Evolutionary conservation across 2,797 vertebrate species (phyloP).

Genomic region (Rhyacichthys aspro): DNA sequence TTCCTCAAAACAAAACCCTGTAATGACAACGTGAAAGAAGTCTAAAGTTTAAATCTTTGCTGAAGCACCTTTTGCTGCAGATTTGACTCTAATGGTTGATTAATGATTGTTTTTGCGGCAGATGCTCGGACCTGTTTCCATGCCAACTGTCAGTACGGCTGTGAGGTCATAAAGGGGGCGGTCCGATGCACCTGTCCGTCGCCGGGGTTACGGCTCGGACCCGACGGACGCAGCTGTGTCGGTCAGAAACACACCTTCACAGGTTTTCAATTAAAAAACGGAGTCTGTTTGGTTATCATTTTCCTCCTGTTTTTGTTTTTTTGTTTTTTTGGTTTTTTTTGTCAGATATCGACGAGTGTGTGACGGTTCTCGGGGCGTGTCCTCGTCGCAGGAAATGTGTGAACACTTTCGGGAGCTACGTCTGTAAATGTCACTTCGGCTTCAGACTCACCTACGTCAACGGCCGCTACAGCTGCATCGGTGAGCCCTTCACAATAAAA

Average conservation of each 20-base stretch:
- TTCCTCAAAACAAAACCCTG: too few relatives aligned
- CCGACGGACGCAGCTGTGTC: slow-evolving; percentile 87
- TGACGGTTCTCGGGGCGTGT: slow-evolving; percentile 80
- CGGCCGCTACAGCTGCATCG: slow-evolving; percentile 87
- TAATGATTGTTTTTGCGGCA: slow-evolving; percentile 37
- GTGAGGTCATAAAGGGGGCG: slow-evolving; percentile 87
- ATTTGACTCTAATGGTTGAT: too few relatives aligned
- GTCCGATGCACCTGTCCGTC: slow-evolving; percentile 91
- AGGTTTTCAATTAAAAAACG: too few relatives aligned
- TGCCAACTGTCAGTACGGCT: slow-evolving; percentile 95
- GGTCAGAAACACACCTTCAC: slow-evolving; percentile 70
- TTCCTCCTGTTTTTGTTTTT: too few relatives aligned
- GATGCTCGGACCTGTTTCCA: slow-evolving; percentile 86
- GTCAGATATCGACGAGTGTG: slow-evolving; percentile 91
- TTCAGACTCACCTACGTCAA: slow-evolving; percentile 87
- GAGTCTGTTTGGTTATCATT: too few relatives aligned
- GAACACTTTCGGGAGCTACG: slow-evolving; percentile 93
- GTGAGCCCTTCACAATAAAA: slow-evolving; percentile 26
- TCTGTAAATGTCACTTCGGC: slow-evolving; percentile 90
- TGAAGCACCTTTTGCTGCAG: too few relatives aligned
- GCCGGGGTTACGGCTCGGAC: slow-evolving; percentile 87
- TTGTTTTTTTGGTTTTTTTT: too few relatives aligned
- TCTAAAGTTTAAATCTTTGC: too few relatives aligned
- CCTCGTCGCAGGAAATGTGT: slow-evolving; percentile 87
- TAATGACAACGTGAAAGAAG: too few relatives aligned